Conservation (phyloP, 2,797 vertebrate genomes). For the Etheostoma nigrum region DNA sequence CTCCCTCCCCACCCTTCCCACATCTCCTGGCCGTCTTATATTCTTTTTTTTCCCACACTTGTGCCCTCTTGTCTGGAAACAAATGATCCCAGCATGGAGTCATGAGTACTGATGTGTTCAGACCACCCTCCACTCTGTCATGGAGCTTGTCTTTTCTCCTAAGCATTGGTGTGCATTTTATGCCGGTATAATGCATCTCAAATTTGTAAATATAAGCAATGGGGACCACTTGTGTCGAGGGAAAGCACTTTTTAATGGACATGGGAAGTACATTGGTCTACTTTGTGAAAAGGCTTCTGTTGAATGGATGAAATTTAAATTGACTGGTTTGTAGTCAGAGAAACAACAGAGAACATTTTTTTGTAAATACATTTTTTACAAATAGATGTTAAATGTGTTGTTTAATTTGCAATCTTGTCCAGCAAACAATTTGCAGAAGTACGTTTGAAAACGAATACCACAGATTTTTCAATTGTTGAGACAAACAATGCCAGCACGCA, state of each 20-base stretch:
- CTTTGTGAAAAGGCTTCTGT: conserved; percentile 8
- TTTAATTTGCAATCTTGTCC: neutral
- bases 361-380: neutral
- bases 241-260: conserved; percentile 67
- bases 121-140: conserved; percentile 84
- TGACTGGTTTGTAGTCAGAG: neutral
- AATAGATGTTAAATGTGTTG: conserved; percentile 24
- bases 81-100: conserved; percentile 86
- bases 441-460: conserved; percentile 29
- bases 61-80: conserved; percentile 86
- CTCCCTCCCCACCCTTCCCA: conserved; percentile 61
- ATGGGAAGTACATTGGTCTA: conserved; percentile 19
- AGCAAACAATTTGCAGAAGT: conserved; percentile 21
- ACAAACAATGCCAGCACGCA: conserved; percentile 66
- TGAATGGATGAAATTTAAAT: conserved; percentile 17
- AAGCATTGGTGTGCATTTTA: conserved; percentile 82
- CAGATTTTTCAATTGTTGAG: conserved; percentile 56
- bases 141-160: conserved; percentile 73
- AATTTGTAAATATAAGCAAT: conserved; percentile 74
- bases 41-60: conserved; percentile 82
- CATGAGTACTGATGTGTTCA: conserved; percentile 82
- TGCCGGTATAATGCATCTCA: conserved; percentile 74
- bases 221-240: conserved; percentile 54
- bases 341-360: neutral
- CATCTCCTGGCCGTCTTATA: conserved; percentile 68